Percentiles rank a stretch among this genome's conserved stretches.
Evolutionary conservation across 2,888 invertebrate genomes (phyloP).

Genomic region (Dicycla oo): DNA sequence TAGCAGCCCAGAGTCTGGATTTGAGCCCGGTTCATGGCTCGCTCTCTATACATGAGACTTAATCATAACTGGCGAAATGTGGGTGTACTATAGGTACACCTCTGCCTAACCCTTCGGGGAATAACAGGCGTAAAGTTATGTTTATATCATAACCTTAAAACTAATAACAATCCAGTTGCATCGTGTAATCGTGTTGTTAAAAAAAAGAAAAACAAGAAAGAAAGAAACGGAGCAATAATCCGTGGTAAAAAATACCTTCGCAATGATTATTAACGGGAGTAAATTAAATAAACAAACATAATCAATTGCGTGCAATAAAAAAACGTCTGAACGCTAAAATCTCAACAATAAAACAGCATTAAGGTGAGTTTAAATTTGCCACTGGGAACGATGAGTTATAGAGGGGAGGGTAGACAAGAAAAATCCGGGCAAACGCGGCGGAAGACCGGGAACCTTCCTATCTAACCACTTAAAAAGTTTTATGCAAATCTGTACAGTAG

Average conservation of each 20-base stretch:
- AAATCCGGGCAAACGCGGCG: conserved; percentile 55
- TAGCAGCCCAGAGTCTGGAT: neutral
- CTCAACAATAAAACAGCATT: conserved; percentile 62
- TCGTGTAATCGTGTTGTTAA: too few species aligned
- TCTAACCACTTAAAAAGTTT: conserved; percentile 70
- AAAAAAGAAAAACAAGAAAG: neutral
- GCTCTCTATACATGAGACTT: neutral
- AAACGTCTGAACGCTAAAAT: conserved; percentile 53
- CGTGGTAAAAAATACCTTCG: neutral
- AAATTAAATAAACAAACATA: conserved; percentile 40
- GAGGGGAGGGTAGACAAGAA: conserved; percentile 55
- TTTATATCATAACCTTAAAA: too few species aligned
- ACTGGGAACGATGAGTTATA: conserved; percentile 65
- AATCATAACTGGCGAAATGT: neutral
- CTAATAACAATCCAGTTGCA: neutral
- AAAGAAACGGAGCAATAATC: neutral
- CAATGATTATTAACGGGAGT: conserved; percentile 5
- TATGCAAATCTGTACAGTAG: conserved; percentile 61
- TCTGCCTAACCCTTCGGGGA: neutral
- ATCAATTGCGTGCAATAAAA: conserved; percentile 61
- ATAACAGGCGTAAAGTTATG: neutral
- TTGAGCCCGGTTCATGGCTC: neutral
- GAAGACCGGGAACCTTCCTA: conserved; percentile 57
- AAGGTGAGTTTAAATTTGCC: conserved; percentile 64
- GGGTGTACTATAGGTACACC: neutral